Conservation (phyloP, 2,113 vertebrate species). For the Pteropus alecto region DNA sequence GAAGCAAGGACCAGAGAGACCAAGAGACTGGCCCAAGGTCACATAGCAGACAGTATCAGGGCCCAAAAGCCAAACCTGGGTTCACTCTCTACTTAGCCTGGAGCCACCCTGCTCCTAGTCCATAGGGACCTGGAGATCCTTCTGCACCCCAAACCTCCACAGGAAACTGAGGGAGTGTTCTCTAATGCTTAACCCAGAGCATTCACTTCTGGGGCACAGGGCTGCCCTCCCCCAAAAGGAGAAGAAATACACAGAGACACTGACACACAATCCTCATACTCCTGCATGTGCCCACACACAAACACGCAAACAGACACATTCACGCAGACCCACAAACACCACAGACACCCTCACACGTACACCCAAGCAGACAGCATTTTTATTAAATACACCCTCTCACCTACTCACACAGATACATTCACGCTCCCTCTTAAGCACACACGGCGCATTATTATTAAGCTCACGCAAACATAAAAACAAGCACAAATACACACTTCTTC, state of each 20-base stretch:
- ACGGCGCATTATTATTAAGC: not conserved
- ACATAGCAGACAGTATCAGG: not conserved
- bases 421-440: slow-evolving; percentile 33
- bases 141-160: not conserved
- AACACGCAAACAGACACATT: not conserved
- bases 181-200: not conserved
- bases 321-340: not conserved
- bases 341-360: not conserved
- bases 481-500: not conserved
- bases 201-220: not conserved
- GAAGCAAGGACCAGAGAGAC: not conserved
- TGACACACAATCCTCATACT: not conserved
- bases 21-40: not conserved
- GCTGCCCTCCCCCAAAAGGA: not conserved
- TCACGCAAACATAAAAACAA: slow-evolving; percentile 7
- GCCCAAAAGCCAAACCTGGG: not conserved
- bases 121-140: too few relatives aligned
- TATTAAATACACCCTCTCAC: not conserved
- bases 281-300: not conserved
- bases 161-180: not conserved
- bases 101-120: not conserved
- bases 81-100: not conserved
- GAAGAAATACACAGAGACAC: not conserved
- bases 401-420: not conserved
- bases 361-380: not conserved